Evolutionary conservation across 2,888 invertebrate species (phyloP).

Genomic region (Pyrocoelia pectoralis): DNA sequence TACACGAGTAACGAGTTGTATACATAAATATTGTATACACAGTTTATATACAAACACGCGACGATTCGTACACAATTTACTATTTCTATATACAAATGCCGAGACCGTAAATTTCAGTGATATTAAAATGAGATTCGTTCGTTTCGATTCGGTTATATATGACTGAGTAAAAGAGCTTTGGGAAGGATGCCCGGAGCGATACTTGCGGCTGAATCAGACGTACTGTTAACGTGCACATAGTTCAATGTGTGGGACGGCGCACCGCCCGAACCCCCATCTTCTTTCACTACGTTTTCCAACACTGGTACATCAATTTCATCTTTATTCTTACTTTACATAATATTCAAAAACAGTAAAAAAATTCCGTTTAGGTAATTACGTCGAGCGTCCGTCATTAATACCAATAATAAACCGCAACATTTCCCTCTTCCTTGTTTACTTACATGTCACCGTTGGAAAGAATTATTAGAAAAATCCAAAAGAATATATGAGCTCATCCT

Average conservation of each 20-base stretch:
- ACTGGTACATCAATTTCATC: slow-evolving; percentile 6
- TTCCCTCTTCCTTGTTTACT: slow-evolving; percentile 4
- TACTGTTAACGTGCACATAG: slow-evolving; percentile 45
- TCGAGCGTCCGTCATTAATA: background rate
- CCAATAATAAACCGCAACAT: slow-evolving; percentile 1
- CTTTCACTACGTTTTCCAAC: background rate
- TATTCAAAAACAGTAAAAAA: background rate
- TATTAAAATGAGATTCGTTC: slow-evolving; percentile 41
- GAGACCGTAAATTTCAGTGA: slow-evolving; percentile 52
- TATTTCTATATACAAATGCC: slow-evolving; percentile 58
- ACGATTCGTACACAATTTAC: slow-evolving; percentile 58
- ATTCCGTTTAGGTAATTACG: background rate
- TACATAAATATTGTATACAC: slow-evolving; percentile 59
- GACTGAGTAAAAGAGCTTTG: slow-evolving; percentile 31
- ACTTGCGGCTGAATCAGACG: slow-evolving; percentile 44
- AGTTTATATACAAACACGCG: slow-evolving; percentile 56
- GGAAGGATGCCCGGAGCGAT: slow-evolving; percentile 34
- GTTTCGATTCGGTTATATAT: slow-evolving; percentile 32
- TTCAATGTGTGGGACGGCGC: slow-evolving; percentile 47
- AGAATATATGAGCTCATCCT: background rate
- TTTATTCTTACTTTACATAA: slow-evolving; percentile 8
- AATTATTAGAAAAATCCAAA: background rate
- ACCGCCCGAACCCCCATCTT: slow-evolving; percentile 22
- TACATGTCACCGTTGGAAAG: background rate
- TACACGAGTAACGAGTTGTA: slow-evolving; percentile 57